Conservation (phyloP, 1,140 invertebrate species). For the Ostrea denselamellosa region DNA sequence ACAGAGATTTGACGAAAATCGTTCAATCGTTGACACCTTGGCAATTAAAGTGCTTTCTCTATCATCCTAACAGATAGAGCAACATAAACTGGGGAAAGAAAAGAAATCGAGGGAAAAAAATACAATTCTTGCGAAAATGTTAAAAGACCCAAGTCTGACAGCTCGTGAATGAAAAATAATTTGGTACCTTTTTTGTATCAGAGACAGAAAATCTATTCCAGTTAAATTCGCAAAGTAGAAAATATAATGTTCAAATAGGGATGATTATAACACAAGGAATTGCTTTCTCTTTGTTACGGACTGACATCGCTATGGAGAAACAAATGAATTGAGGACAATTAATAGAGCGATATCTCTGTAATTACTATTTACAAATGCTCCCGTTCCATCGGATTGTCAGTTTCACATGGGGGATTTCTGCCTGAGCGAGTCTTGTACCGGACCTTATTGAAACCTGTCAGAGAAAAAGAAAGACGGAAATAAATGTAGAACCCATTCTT, state of each 20-base stretch:
- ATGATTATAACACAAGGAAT: not conserved
- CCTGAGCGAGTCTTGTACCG: not conserved
- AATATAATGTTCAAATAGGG: constrained; percentile 27
- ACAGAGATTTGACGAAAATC: not conserved
- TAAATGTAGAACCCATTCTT: not conserved
- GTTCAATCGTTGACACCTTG: not conserved
- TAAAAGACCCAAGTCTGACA: not conserved
- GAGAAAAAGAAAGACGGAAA: not conserved
- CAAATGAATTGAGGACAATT: constrained; percentile 4
- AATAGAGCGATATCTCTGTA: not conserved
- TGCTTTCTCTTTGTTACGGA: not conserved
- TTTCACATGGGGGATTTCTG: constrained; percentile 29
- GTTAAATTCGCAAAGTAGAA: constrained; percentile 26
- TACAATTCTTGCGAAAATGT: not conserved
- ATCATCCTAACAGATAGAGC: not conserved
- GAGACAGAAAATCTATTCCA: constrained; percentile 14
- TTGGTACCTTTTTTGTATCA: not conserved
- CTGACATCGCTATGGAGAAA: constrained; percentile 3
- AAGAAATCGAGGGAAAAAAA: constrained; percentile 17
- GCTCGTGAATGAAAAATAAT: constrained; percentile 16
- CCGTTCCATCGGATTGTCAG: constrained; percentile 2
- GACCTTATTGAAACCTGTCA: constrained; percentile 35
- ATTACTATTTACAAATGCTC: constrained; percentile 28
- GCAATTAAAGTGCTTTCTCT: not conserved
- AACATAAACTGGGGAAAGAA: not conserved